A percentile compares a stretch with the other conserved stretches of the same genome.
These are phyloP conservation scores for Astyanax mexicanus DNA, from an alignment of 2,797 vertebrate genomes.

Conservation along the genomic window DNA sequence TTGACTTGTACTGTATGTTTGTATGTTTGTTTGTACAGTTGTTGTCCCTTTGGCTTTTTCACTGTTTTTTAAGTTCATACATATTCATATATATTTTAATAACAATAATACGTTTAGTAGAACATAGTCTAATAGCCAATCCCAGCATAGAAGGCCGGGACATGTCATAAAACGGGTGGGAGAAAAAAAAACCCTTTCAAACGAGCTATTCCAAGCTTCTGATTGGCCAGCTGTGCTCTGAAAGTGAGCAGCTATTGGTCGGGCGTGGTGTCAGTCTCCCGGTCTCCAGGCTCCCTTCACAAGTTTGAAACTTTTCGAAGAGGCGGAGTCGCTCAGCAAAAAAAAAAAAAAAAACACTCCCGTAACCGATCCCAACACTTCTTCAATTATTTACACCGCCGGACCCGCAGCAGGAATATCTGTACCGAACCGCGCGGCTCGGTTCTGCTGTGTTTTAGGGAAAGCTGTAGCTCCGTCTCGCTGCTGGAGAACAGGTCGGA, in stretches of 20 bases:
- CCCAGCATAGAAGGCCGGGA: not conserved
- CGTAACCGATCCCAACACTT: conserved; percentile 76
- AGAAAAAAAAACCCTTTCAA: not conserved
- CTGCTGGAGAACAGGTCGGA: not conserved
- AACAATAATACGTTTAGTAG: no score
- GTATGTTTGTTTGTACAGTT: no score
- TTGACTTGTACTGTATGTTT: no score
- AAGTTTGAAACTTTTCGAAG: conserved; percentile 83
- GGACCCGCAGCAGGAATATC: conserved; percentile 54
- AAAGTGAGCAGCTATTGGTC: conserved; percentile 68
- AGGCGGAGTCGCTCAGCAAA: conserved; percentile 77
- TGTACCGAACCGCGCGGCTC: conserved; percentile 19
- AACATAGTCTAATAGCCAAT: not conserved
- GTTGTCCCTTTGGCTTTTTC: no score
- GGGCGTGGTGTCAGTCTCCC: conserved; percentile 69
- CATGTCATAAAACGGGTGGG: not conserved
- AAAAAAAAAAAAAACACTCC: conserved; percentile 50
- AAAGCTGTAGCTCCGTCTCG: not conserved
- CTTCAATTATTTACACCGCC: conserved; percentile 81
- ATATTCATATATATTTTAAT: no score
- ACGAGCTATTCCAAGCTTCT: not conserved
- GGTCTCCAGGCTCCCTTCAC: conserved; percentile 57
- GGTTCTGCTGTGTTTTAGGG: not conserved
- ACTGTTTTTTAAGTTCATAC: no score
- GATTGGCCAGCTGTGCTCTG: conserved; percentile 63